Percentiles rank a stretch among this genome's conserved stretches.
phyloP scores from a whole-genome alignment of 2,797 vertebrate species.

The Pangasius djambal region DNA sequence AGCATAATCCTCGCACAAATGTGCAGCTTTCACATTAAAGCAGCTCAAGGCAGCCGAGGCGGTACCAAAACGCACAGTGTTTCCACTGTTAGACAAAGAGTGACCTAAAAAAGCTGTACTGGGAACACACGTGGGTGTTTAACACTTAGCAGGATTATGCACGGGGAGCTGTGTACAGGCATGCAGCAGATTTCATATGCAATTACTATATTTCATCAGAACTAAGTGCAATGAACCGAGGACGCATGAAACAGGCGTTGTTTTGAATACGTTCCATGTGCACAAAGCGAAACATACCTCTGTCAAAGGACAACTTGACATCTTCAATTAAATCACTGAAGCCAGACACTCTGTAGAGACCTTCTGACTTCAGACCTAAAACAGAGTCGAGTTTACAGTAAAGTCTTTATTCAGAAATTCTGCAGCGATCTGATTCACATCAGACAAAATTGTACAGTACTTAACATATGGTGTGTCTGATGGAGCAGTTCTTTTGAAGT shows the following conservation, averaged over 20 bases:
- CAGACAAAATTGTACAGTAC: slow-evolving; percentile 44
- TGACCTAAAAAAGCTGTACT: slow-evolving; percentile 47
- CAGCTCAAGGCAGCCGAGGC: slow-evolving; percentile 50
- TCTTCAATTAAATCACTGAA: slow-evolving; percentile 98
- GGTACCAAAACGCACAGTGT: slow-evolving; percentile 56
- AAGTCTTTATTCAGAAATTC: slow-evolving; percentile 4
- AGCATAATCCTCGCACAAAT: slow-evolving; percentile 66
- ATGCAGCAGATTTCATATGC: slow-evolving; percentile 7
- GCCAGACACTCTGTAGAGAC: slow-evolving; percentile 96
- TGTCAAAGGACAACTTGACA: slow-evolving; percentile 96
- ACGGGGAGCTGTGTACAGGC: slow-evolving; percentile 10
- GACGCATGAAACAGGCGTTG: background rate
- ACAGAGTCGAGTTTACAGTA: slow-evolving; percentile 42
- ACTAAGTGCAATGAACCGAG: background rate
- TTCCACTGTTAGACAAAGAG: slow-evolving; percentile 39
- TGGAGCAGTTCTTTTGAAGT: slow-evolving; percentile 21
- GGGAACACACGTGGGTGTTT: slow-evolving; percentile 33
- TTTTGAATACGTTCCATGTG: background rate
- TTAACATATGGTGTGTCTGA: slow-evolving; percentile 51
- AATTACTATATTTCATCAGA: slow-evolving; percentile 21
- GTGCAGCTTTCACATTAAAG: slow-evolving; percentile 69
- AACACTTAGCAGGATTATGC: slow-evolving; percentile 13
- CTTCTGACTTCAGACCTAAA: slow-evolving; percentile 94
- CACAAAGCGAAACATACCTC: slow-evolving; percentile 78
- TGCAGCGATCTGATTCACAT: background rate